These are phyloP conservation scores for Micromesistius poutassou DNA, from an alignment of 2,797 vertebrate species.

Conservation along the genomic window DNA sequence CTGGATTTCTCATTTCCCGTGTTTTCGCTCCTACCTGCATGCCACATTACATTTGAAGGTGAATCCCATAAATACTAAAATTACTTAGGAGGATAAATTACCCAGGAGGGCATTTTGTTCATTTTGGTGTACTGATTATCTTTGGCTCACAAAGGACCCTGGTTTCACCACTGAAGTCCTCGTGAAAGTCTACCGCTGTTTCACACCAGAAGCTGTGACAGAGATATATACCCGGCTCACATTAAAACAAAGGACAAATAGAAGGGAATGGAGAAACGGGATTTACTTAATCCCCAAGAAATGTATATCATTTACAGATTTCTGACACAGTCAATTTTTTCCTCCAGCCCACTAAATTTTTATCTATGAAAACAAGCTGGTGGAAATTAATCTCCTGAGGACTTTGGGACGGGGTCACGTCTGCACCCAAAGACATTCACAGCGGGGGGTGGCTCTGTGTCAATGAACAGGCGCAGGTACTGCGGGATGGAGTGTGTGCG, in stretches of 20 bases:
- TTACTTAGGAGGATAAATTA: conserved; percentile 75
- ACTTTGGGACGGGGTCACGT: conserved; percentile 65
- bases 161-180: conserved; percentile 28
- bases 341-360: conserved; percentile 45
- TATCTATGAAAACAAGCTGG: conserved; percentile 67
- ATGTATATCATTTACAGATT: conserved; percentile 63
- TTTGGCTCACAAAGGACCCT: conserved; percentile 58
- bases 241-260: conserved; percentile 64
- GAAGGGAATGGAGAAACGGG: conserved; percentile 55
- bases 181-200: conserved; percentile 37
- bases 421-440: conserved; percentile 56
- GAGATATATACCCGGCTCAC: conserved; percentile 7
- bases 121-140: conserved; percentile 50
- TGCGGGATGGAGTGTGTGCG: background rate
- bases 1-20: conserved; percentile 61
- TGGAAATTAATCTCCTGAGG: conserved; percentile 67
- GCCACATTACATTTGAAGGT: conserved; percentile 81
- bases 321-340: conserved; percentile 18
- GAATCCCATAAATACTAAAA: conserved; percentile 78
- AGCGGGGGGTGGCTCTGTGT: conserved; percentile 50
- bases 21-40: conserved; percentile 60
- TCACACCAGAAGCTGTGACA: conserved; percentile 22
- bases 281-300: conserved; percentile 68
- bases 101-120: conserved; percentile 47
- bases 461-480: conserved; percentile 7